Percentiles rank a stretch among this genome's conserved stretches.
These are phyloP conservation scores for Moxostoma hubbsi DNA, from an alignment of 2,797 vertebrate species.

Conservation along the genomic window DNA sequence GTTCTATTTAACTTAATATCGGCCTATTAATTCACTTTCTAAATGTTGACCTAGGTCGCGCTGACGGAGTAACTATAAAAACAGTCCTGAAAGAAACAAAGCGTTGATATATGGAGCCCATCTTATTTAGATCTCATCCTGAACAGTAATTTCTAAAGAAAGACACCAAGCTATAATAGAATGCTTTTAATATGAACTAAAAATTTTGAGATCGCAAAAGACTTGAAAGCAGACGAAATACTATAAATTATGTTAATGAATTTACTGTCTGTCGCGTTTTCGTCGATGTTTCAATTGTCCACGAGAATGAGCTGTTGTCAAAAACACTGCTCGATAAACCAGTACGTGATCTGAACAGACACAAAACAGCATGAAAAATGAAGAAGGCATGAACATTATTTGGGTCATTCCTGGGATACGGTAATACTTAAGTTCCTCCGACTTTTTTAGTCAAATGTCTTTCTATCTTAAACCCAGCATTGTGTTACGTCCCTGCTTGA, in stretches of 20 bases:
- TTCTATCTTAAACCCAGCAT: too few species aligned
- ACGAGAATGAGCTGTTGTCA: background rate
- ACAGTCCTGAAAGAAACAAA: conserved; percentile 10
- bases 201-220: background rate
- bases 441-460: too few species aligned
- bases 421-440: too few species aligned
- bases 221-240: background rate
- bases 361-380: too few species aligned
- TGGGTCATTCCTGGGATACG: too few species aligned
- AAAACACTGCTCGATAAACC: background rate
- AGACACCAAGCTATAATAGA: too few species aligned
- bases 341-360: too few species aligned
- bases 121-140: background rate
- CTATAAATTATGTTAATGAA: too few species aligned
- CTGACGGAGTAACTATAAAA: conserved; percentile 1
- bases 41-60: background rate
- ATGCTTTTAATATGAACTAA: background rate
- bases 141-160: background rate
- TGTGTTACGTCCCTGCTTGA: too few species aligned
- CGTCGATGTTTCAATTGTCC: background rate
- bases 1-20: too few species aligned
- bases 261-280: background rate
- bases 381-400: too few species aligned
- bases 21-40: background rate
- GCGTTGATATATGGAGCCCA: background rate